A percentile compares a stretch with the other conserved stretches of the same genome.
Evolutionary conservation across 1,140 invertebrate species (phyloP).

Genomic region (Lepidurus couesii): DNA sequence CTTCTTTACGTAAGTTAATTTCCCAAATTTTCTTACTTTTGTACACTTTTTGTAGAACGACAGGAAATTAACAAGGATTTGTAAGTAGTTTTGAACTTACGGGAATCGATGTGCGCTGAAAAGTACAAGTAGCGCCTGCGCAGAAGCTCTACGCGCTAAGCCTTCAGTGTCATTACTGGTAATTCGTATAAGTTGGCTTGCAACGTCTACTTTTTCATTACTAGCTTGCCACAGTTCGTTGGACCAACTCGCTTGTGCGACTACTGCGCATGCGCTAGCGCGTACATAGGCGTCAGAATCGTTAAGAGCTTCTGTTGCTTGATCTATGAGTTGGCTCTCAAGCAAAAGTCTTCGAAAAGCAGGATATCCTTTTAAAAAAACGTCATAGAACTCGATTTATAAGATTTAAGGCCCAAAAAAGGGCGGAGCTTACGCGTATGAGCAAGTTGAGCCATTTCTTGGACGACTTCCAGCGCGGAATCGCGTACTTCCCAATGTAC

Average conservation of each 20-base stretch:
- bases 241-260: constrained; percentile 60
- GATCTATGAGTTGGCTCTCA: constrained; percentile 56
- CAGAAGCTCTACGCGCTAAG: constrained; percentile 64
- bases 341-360: constrained; percentile 64
- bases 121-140: constrained; percentile 57
- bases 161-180: constrained; percentile 59
- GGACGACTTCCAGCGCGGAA: constrained; percentile 62
- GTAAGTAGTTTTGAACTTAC: constrained; percentile 40
- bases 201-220: not conserved
- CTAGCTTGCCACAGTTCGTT: constrained; percentile 48
- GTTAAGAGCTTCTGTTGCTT: constrained; percentile 57
- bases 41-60: not conserved
- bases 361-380: constrained; percentile 57
- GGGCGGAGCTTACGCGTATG: constrained; percentile 54
- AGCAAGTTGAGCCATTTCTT: constrained; percentile 58
- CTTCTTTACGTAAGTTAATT: too few relatives aligned
- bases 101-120: constrained; percentile 59
- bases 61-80: not conserved
- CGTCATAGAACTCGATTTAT: not conserved
- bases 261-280: constrained; percentile 60
- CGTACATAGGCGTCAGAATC: constrained; percentile 66
- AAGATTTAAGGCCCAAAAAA: not conserved
- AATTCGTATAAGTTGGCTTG: not conserved
- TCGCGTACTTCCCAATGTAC: constrained; percentile 67
- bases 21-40: too few relatives aligned